Evolutionary conservation across 2,797 vertebrate species (phyloP).

Genomic region (Picus viridis): DNA sequence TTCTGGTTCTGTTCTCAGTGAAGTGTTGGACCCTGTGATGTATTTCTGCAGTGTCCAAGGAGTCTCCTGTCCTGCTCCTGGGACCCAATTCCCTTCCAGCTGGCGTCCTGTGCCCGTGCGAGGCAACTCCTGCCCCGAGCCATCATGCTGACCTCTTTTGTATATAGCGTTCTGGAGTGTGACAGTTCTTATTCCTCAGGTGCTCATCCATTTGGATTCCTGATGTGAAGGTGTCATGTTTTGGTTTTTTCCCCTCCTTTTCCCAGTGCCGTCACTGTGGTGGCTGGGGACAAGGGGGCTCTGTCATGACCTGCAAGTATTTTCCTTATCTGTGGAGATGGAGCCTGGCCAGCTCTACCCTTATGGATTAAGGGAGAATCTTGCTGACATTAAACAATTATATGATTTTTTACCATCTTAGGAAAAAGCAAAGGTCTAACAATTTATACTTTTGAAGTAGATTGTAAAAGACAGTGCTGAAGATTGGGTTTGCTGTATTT

Average conservation of each 20-base stretch:
- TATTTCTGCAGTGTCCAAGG: neutral
- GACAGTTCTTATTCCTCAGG: slow-evolving; percentile 57
- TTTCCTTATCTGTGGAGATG: no score
- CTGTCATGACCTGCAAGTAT: neutral
- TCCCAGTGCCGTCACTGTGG: slow-evolving; percentile 27
- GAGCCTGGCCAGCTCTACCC: no score
- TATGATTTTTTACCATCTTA: no score
- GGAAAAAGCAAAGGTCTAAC: no score
- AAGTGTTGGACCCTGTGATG: neutral
- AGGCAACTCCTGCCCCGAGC: neutral
- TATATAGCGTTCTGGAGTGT: slow-evolving; percentile 56
- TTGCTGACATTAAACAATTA: no score
- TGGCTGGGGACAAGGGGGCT: neutral
- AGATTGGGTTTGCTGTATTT: no score
- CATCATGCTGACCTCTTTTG: slow-evolving; percentile 20
- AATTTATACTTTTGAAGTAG: no score
- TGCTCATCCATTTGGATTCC: slow-evolving; percentile 66
- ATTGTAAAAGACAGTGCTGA: no score
- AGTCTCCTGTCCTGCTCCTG: neutral
- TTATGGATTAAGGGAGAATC: no score
- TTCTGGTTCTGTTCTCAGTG: neutral
- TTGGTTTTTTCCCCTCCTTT: slow-evolving; percentile 45
- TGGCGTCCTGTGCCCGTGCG: accelerated
- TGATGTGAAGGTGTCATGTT: slow-evolving; percentile 54
- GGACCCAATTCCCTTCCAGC: neutral